Evolutionary conservation across 2,888 invertebrate species (phyloP).

Genomic region (Syritta pipiens): DNA sequence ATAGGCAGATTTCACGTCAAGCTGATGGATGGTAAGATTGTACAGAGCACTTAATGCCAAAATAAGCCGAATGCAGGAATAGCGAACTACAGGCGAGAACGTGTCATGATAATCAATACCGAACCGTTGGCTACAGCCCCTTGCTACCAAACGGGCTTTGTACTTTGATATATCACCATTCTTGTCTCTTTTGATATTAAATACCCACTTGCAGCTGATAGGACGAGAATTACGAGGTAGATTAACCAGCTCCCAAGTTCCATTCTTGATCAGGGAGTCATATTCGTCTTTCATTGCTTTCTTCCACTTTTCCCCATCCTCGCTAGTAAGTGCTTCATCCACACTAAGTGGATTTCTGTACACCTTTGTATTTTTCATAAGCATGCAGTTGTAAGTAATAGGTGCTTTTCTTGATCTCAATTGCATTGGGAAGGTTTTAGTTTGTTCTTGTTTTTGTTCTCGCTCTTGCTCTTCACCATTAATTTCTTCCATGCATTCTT

Average conservation of each 20-base stretch:
- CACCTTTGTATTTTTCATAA: not conserved
- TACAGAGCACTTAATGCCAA: constrained; percentile 27
- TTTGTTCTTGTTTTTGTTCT: not conserved
- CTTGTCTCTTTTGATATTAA: constrained; percentile 24
- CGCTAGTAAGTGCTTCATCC: constrained; percentile 2
- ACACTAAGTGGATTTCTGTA: not conserved
- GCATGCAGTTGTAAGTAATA: not conserved
- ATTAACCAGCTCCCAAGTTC: constrained; percentile 59
- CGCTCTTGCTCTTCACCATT: not conserved
- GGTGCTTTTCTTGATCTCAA: not conserved
- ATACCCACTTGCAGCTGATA: constrained; percentile 32
- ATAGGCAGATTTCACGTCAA: constrained; percentile 41
- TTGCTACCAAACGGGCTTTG: constrained; percentile 57
- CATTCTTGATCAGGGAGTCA: constrained; percentile 61
- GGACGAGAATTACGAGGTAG: constrained; percentile 16
- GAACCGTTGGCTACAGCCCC: constrained; percentile 52
- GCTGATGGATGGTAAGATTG: constrained; percentile 29
- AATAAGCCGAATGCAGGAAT: constrained; percentile 40
- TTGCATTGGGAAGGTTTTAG: not conserved
- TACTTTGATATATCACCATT: constrained; percentile 26
- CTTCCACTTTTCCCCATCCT: constrained; percentile 27
- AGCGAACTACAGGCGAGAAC: constrained; percentile 61
- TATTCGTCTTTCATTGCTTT: constrained; percentile 70
- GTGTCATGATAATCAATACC: constrained; percentile 59
- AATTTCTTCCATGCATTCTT: not conserved